Conservation (phyloP, 1,140 invertebrate genomes). For the Lepeophtheirus salmonis region DNA sequence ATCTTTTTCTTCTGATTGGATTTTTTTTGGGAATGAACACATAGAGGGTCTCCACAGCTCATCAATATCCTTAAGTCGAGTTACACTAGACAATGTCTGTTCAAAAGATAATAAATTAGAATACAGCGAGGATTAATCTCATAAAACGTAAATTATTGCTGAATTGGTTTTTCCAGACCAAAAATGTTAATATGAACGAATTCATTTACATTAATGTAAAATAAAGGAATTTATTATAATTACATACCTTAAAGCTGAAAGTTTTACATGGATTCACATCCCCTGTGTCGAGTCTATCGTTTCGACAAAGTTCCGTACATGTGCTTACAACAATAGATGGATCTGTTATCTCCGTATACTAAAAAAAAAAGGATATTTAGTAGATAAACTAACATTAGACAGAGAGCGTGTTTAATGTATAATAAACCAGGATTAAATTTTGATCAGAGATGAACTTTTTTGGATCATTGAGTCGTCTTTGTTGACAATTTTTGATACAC, state of each 20-base stretch:
- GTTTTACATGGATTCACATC: background rate
- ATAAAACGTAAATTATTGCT: too few relatives aligned
- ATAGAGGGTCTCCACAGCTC: background rate
- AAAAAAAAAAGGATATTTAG: background rate
- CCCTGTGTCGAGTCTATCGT: background rate
- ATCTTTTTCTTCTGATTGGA: background rate
- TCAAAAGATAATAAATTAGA: too few relatives aligned
- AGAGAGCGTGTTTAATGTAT: too few relatives aligned
- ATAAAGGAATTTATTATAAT: too few relatives aligned
- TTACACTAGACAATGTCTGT: background rate
- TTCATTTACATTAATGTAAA: too few relatives aligned
- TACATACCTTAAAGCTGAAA: background rate
- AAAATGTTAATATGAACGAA: too few relatives aligned
- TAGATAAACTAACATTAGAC: background rate
- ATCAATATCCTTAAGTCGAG: background rate
- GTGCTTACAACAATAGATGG: background rate
- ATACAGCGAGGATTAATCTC: too few relatives aligned
- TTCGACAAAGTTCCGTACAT: background rate
- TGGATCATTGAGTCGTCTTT: too few relatives aligned
- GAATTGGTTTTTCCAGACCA: too few relatives aligned
- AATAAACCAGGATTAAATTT: too few relatives aligned
- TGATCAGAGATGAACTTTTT: too few relatives aligned
- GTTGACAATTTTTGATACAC: too few relatives aligned
- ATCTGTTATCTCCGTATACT: background rate
- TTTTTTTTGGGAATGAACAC: background rate